Evolutionary conservation across 1,140 invertebrate species (phyloP).

Genomic region (Leptinotarsa defecta): DNA sequence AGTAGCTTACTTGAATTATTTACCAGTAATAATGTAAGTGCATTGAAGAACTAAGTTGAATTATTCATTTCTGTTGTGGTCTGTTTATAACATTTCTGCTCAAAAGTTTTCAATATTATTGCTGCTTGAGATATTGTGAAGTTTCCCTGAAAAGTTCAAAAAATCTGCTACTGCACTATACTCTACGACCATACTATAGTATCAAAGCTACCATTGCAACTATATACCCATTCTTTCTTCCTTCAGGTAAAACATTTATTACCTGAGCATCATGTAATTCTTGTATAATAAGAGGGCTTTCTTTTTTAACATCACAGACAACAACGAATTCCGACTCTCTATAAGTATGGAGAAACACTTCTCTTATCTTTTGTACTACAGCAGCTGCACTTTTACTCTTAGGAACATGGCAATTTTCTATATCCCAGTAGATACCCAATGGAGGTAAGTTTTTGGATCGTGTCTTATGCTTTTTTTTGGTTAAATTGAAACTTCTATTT

Average conservation of each 20-base stretch:
- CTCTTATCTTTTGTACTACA: slow-evolving; percentile 77
- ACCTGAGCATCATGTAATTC: slow-evolving; percentile 90
- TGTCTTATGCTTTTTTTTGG: slow-evolving; percentile 29
- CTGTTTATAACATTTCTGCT: no score
- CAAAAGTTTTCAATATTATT: no score
- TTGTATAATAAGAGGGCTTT: slow-evolving; percentile 75
- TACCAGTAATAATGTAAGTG: no score
- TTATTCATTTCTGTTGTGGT: no score
- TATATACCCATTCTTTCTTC: slow-evolving; percentile 15
- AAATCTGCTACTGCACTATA: no score
- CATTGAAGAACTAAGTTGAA: no score
- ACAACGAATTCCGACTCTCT: slow-evolving; percentile 87
- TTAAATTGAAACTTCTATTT: slow-evolving; percentile 26
- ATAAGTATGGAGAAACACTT: slow-evolving; percentile 76
- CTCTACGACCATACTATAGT: no score
- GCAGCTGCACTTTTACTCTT: slow-evolving; percentile 78
- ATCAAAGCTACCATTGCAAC: no score
- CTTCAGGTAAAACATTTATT: slow-evolving; percentile 37
- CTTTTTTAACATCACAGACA: slow-evolving; percentile 80
- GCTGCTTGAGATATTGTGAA: no score
- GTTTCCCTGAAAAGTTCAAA: no score
- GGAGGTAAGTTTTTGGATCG: slow-evolving; percentile 62
- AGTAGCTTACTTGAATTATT: no score
- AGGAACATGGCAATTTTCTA: slow-evolving; percentile 87
- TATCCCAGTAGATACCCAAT: slow-evolving; percentile 92